Base-by-base conservation (phyloP, 2,113 vertebrate genomes). In the Hypanus sabinus region DNA sequence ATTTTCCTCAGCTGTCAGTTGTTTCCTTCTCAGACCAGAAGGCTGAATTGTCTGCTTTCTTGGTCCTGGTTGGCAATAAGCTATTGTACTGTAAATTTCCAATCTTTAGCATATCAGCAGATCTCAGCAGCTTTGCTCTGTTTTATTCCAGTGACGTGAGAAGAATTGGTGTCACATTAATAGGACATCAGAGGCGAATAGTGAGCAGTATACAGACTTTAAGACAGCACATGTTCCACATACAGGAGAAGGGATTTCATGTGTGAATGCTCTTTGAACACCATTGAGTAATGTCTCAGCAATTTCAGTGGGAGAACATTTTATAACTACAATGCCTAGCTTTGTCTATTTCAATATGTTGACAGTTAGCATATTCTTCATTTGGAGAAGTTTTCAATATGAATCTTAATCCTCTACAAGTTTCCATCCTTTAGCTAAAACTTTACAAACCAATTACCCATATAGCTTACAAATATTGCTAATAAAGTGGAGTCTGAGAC, bases 201-300 rank as follows among this genome's bases (percentile, higher is more conserved):
- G 96, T 98, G 96, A 99, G 98, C 98, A 99, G 98, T 96, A 97
- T 98, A 97, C 98, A 99, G 97, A 98, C 98, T 95, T 97, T 99
- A 95, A 97, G 98, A 95, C 97, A 98, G 95, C 98, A 99, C 95
- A 96, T 99, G 95, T 97, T 98, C 96, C 98, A 99, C 96, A 97
- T 99, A 98, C 98, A 99, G 95, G 98, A 99, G 96, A 99, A 99
- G 96, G 98, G 98, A 96, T 99, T 98, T 97, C 98, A 99, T 95
- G 98, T 99, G 98, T 99, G 98, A 99, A 96, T 96, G 94, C 95
- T 95, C 95, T 92, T 20, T 68, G 95, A 96, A 95, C 95, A 95
- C 97, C 96, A 95, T 94, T 96, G 96, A 97, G 97, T 97, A 97
- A 97, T 98, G 97, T 97, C 97, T 98, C 97, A 97, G 97, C 97